Conservation (phyloP, 2,888 invertebrate genomes). For the Augiades crinisus region DNA sequence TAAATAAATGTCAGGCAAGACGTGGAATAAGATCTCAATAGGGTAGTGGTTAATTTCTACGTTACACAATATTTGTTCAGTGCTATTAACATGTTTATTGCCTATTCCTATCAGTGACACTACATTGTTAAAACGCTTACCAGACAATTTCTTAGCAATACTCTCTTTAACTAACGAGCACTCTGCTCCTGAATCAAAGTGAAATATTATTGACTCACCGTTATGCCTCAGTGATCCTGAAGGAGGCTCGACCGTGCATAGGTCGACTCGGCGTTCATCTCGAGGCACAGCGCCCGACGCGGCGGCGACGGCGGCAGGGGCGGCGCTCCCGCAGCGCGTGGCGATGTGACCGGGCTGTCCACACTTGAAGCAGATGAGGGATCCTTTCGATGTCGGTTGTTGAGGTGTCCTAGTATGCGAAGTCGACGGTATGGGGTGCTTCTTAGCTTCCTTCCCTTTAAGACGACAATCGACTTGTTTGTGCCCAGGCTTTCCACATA, state of each 20-base stretch:
- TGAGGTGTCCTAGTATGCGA: background rate
- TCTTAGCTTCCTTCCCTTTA: background rate
- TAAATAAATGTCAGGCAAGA: conserved; percentile 11
- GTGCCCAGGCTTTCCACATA: background rate
- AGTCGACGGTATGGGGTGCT: background rate
- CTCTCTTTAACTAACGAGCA: conserved; percentile 35
- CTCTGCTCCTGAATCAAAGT: conserved; percentile 34
- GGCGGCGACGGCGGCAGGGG: background rate
- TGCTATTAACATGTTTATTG: background rate
- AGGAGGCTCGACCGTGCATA: background rate
- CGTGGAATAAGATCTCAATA: conserved; percentile 4
- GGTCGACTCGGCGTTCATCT: background rate
- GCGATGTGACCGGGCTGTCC: background rate
- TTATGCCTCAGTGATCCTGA: background rate
- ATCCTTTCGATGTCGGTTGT: background rate
- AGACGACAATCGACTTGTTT: background rate
- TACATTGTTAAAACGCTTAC: conserved; percentile 23
- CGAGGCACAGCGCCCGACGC: background rate
- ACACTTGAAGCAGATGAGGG: background rate
- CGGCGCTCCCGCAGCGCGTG: background rate
- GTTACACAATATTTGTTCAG: background rate
- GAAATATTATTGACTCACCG: conserved; percentile 16
- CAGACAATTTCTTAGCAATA: conserved; percentile 30
- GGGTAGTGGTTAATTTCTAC: background rate
- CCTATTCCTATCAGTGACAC: conserved; percentile 14